Base-by-base conservation (phyloP, 2,888 invertebrate genomes). In the Boloria euphrosyne region DNA sequence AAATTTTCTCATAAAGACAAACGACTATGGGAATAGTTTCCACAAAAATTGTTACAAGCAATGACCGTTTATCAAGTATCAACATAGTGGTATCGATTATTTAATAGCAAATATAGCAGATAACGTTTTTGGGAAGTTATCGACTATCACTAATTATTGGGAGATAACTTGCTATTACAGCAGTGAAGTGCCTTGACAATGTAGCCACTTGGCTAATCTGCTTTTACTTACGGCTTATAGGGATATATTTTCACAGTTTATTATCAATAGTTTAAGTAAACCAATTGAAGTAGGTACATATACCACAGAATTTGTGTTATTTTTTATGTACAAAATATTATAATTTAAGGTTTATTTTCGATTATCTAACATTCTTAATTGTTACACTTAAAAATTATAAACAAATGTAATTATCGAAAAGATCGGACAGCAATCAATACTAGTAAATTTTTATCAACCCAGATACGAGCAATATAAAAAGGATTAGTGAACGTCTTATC, bases 91-190 rank as follows among this genome's bases (percentile, higher is more conserved):
- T 89, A 91, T 91, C 87, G 91, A 92, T 91, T 92, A 90, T 91
- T 92, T 87, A 91, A 92, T 88, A 89, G 88, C 89, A 88, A 90
- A 91, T 84, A 90, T 78, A 77, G 79, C 69, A 80, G 91, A 92
- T 92, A 92, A 87, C 81, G 80, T 80, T 86, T 90, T 84, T 65
- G 82, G 87, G 84, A 78, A 85, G 84, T 87, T 89, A 90, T 89
- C 81, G 78, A 78, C 77, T 83, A 84, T 83, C 90, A 83, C 82
- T 92, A 92, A 92, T 92, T 91, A 92, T 88, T 87, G 80, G 80
- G 73, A 84, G 91, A 91, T 91, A 91, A 86, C 73, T 80, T 77
- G 85, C 86, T 89, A 86, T 89, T 83, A 86, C 85, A 78, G 79
- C 78, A 75, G 75, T 84, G 77, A 77, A 87, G 86, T 87, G 83